phyloP scores from a whole-genome alignment of 2,113 vertebrate species.

The Entelurus aequoreus region DNA sequence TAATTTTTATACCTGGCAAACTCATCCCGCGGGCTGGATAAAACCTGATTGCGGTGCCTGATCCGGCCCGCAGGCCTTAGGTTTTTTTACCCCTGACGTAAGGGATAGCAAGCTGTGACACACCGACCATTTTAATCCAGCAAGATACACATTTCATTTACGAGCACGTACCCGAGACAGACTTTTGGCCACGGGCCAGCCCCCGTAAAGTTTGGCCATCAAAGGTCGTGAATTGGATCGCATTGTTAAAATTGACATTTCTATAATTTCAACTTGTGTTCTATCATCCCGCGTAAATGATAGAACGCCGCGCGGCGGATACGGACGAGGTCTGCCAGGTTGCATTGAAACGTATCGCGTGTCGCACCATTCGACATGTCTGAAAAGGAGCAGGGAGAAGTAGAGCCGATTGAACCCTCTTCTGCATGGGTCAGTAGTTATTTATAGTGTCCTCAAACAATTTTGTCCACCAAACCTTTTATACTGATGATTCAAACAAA shows the following conservation, averaged over 20 bases:
- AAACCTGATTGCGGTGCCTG: too few species aligned
- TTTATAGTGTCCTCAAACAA: too few species aligned
- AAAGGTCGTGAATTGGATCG: conserved; percentile 48
- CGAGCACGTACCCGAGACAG: conserved; percentile 24
- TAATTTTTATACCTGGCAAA: too few species aligned
- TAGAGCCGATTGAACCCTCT: too few species aligned
- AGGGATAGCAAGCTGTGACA: conserved; percentile 34
- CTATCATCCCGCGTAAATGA: conserved; percentile 11
- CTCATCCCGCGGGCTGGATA: too few species aligned
- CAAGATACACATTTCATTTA: conserved; percentile 65
- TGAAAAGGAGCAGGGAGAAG: too few species aligned
- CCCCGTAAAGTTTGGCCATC: conserved; percentile 33
- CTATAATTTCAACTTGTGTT: conserved; percentile 17
- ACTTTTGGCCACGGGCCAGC: conserved; percentile 29
- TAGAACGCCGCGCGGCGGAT: conserved; percentile 2
- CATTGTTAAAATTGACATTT: conserved; percentile 28
- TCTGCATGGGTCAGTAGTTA: too few species aligned
- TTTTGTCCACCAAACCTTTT: too few species aligned
- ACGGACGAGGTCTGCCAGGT: background rate
- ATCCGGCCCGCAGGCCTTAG: too few species aligned
- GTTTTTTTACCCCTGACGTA: background rate
- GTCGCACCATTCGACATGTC: too few species aligned
- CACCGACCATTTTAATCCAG: conserved; percentile 61
- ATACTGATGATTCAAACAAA: too few species aligned
- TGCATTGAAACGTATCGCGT: too few species aligned